phyloP scores from a whole-genome alignment of 2,113 vertebrate species.

The Trogon surrucura region DNA sequence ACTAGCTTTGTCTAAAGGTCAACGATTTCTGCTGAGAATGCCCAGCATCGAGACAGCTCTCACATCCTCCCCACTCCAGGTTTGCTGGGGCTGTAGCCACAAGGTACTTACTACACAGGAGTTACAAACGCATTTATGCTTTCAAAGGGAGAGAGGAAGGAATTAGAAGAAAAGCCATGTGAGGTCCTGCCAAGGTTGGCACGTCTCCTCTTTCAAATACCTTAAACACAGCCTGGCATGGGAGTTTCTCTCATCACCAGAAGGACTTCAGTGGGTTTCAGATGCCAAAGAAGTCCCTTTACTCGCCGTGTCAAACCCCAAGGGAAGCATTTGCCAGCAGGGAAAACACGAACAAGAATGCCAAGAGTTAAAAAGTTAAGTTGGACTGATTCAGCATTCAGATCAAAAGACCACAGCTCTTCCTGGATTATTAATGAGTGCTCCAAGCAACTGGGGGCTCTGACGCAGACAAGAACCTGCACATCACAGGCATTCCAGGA shows the following conservation, averaged over 20 bases:
- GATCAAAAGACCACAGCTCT: background rate
- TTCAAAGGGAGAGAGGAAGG: background rate
- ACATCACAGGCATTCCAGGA: conserved; percentile 55
- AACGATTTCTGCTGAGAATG: background rate
- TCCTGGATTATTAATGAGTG: conserved; percentile 17
- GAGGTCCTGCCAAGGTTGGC: conserved; percentile 4
- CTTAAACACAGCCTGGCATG: conserved; percentile 20
- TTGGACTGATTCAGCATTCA: background rate
- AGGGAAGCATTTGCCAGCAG: conserved; percentile 13
- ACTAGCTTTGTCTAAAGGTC: background rate
- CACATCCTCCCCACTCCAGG: background rate
- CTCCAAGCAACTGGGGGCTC: background rate
- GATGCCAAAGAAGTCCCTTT: conserved; percentile 22
- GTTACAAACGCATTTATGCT: background rate
- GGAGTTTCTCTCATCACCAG: background rate
- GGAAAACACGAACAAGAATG: background rate
- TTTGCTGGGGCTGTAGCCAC: background rate
- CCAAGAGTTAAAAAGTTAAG: conserved; percentile 43
- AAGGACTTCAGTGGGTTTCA: conserved; percentile 3
- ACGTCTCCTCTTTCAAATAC: conserved; percentile 4
- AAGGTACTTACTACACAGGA: background rate
- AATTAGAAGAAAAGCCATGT: background rate
- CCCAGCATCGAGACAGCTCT: background rate
- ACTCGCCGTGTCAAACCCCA: background rate
- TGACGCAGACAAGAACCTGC: conserved; percentile 33